phyloP scores from a whole-genome alignment of 1,140 invertebrate genomes.

The Andrena cerasifolii region DNA sequence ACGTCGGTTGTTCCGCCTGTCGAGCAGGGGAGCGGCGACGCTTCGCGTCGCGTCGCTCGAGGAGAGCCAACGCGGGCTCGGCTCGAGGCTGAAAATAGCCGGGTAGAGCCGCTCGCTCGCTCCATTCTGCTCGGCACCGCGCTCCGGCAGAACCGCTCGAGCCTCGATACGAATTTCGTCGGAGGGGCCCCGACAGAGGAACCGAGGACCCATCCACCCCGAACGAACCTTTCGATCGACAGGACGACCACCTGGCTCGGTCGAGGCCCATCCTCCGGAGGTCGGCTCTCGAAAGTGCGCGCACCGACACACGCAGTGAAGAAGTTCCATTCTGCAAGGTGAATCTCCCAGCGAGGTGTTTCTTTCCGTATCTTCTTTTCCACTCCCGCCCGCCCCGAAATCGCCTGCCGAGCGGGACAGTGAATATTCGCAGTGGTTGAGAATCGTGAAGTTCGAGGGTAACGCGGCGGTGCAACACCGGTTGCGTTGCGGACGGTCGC shows the following conservation, averaged over 20 bases:
- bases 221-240: conserved; percentile 20
- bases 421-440: background rate
- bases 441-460: conserved; percentile 17
- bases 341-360: conserved; percentile 2
- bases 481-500: conserved; percentile 36
- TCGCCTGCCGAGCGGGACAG: background rate
- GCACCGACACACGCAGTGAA: background rate
- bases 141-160: conserved; percentile 68
- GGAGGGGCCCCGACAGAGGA: conserved; percentile 50
- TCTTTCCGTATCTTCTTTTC: background rate
- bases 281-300: conserved; percentile 18
- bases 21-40: background rate
- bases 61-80: conserved; percentile 54
- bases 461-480: conserved; percentile 27
- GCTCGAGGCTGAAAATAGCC: conserved; percentile 77
- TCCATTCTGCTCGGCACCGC: conserved; percentile 55
- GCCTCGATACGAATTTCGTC: conserved; percentile 69
- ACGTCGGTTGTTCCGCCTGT: background rate
- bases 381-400: background rate
- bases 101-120: conserved; percentile 51
- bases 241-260: conserved; percentile 24
- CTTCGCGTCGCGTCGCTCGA: conserved; percentile 20
- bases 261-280: conserved; percentile 9
- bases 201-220: conserved; percentile 55
- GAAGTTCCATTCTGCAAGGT: conserved; percentile 1